These are phyloP conservation scores for Cataglyphis livida DNA, from an alignment of 2,888 invertebrate species.

Conservation along the genomic window DNA sequence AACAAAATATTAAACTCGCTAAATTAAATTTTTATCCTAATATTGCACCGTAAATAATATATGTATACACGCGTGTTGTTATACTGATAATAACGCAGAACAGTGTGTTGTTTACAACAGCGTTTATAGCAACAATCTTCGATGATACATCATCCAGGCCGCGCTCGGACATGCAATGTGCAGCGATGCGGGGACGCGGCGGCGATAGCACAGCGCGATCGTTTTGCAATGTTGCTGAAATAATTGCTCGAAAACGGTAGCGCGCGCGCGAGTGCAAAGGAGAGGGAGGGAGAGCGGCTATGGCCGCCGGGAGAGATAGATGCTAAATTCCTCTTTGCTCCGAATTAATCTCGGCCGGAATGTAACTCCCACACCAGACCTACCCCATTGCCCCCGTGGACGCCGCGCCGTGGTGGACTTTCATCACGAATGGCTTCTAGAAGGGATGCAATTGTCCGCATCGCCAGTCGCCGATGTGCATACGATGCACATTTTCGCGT, in stretches of 20 bases:
- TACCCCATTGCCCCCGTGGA: conserved; percentile 74
- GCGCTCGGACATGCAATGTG: conserved; percentile 40
- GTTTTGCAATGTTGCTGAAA: conserved; percentile 84
- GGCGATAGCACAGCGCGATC: conserved; percentile 73
- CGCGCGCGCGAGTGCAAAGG: conserved; percentile 62
- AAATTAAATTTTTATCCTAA: conserved; percentile 11
- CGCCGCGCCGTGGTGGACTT: conserved; percentile 71
- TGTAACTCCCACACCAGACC: conserved; percentile 79
- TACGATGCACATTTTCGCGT: conserved; percentile 55
- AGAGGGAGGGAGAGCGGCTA: conserved; percentile 64
- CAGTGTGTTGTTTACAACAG: conserved; percentile 13
- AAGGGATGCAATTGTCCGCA: conserved; percentile 77
- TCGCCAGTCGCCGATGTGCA: conserved; percentile 67
- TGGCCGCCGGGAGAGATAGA: conserved; percentile 79
- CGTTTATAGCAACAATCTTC: conserved; percentile 16
- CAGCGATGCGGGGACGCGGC: conserved; percentile 43
- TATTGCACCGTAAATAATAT: background rate
- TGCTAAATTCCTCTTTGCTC: conserved; percentile 84
- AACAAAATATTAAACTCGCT: background rate
- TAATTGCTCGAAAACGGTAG: conserved; percentile 83
- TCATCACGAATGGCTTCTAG: conserved; percentile 76
- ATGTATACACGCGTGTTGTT: background rate
- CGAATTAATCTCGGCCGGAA: conserved; percentile 85
- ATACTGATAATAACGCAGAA: conserved; percentile 19
- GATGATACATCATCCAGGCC: conserved; percentile 17